Evolutionary conservation across 64 coral and sea anemone species (phyloP).

Genomic region (Catalaphyllia jardinei): DNA sequence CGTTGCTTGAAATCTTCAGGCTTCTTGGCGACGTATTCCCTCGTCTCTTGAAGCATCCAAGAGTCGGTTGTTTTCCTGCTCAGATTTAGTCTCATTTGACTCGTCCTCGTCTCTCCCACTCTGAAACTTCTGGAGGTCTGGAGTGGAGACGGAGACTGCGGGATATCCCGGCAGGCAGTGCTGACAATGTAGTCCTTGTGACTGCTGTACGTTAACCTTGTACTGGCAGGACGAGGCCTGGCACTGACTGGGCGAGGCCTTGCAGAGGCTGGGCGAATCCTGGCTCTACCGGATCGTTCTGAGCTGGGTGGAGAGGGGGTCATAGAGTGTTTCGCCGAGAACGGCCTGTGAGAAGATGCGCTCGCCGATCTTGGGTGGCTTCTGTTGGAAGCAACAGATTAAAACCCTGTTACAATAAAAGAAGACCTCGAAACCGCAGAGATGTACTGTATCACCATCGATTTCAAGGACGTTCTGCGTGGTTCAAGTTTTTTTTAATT

Average conservation of each 20-base stretch:
- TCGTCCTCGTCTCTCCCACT: slow-evolving; percentile 71
- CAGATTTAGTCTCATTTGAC: slow-evolving; percentile 65
- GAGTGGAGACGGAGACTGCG: slow-evolving; percentile 14
- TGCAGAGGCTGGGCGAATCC: slow-evolving; percentile 70
- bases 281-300: slow-evolving; percentile 39
- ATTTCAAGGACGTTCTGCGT: background rate
- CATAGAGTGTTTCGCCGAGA: slow-evolving; percentile 62
- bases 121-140: background rate
- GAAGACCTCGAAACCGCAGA: background rate
- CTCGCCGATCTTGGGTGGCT: slow-evolving; percentile 60
- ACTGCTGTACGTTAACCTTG: slow-evolving; percentile 69
- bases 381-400: slow-evolving; percentile 4
- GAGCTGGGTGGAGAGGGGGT: slow-evolving; percentile 76
- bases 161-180: slow-evolving; percentile 67
- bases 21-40: slow-evolving; percentile 71
- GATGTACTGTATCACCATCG: background rate
- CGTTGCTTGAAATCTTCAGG: slow-evolving; percentile 73
- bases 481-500: too few species aligned
- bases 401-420: background rate
- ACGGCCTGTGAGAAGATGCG: slow-evolving; percentile 49
- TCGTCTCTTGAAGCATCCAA: slow-evolving; percentile 79
- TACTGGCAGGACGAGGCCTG: slow-evolving; percentile 55
- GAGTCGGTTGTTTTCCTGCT: slow-evolving; percentile 69
- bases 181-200: slow-evolving; percentile 93
- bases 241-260: slow-evolving; percentile 42